phyloP scores from a whole-genome alignment of 2,113 vertebrate species.

The Tricholaema leucomelas region DNA sequence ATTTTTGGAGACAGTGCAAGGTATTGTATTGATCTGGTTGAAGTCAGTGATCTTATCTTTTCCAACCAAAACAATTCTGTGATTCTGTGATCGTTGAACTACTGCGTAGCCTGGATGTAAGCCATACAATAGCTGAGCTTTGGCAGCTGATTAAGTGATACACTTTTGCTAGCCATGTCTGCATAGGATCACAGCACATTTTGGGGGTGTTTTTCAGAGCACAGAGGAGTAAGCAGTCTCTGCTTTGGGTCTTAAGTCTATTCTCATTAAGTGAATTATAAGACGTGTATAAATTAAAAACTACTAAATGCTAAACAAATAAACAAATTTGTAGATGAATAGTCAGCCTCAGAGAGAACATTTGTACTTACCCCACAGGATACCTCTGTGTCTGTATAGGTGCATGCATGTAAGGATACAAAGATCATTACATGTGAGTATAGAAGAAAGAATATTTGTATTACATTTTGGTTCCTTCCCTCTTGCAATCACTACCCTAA shows the following conservation, averaged over 20 bases:
- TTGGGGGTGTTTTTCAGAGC: background rate
- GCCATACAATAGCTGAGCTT: background rate
- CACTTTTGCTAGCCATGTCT: background rate
- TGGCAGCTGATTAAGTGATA: background rate
- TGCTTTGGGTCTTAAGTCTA: background rate
- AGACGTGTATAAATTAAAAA: background rate
- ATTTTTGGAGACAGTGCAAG: background rate
- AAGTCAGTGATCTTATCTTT: too few relatives aligned
- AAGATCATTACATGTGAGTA: background rate
- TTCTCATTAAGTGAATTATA: background rate
- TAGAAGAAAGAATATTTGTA: background rate
- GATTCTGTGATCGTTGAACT: background rate
- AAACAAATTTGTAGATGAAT: background rate
- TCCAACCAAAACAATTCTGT: too few relatives aligned
- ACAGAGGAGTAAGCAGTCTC: background rate
- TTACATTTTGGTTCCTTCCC: background rate
- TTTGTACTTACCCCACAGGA: background rate
- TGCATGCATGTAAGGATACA: background rate
- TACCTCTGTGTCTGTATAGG: background rate
- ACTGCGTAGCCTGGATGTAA: background rate
- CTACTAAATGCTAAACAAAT: background rate
- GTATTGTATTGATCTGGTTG: background rate
- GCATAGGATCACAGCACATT: background rate
- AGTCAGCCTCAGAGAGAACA: too few relatives aligned
- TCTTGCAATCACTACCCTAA: background rate